Base-by-base conservation (phyloP, 2,888 invertebrate species). In the Pseudoips prasinana region DNA sequence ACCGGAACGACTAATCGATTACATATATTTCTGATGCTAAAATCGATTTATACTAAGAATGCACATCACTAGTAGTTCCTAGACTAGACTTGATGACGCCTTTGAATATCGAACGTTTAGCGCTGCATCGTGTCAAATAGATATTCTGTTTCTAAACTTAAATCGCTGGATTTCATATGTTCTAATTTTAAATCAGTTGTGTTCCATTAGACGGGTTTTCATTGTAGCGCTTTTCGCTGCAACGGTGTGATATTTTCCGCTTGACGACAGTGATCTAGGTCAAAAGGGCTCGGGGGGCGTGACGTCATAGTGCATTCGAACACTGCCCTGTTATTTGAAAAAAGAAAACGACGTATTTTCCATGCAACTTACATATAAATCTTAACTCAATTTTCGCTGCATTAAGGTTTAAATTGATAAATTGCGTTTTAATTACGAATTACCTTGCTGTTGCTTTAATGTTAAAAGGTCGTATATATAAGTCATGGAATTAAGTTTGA, bases 301-400 rank as follows among this genome's bases (percentile, higher is more conserved):
- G 78, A 80, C 79, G 77, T 77, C 77, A 75, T 50, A 56, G 37
- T 81, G 81, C 80, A 81, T 75, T 71, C 67, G 66, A 65, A 62
- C 56, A 39, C 41, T 48, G 58, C 10, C 25, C 10, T 24, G 34
- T 37, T 37, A 53, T 50, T 60, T 44, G 25, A 33, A 55, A 59
- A 66, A 69, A 39, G 60, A 55, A 59, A 65, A 69, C 39, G 60
- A 36, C 36, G 28, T 44, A 64, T 43, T 35, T 46, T 6, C 24
- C 25, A 18, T 8, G 28, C 8, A 22, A 17, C 7, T 9, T 8
- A 26, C 40, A 29, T 22, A 24, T 25, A 24, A 57, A 29, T 29
- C 38, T 43, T 39, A 43, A 46, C 52, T 25, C 22, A 46, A 49
- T 23, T 0, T 0, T 4, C 0, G 26, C 7, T n/a, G 0, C 1